phyloP scores from a whole-genome alignment of 2,113 vertebrate species.

The Cololabis saira region DNA sequence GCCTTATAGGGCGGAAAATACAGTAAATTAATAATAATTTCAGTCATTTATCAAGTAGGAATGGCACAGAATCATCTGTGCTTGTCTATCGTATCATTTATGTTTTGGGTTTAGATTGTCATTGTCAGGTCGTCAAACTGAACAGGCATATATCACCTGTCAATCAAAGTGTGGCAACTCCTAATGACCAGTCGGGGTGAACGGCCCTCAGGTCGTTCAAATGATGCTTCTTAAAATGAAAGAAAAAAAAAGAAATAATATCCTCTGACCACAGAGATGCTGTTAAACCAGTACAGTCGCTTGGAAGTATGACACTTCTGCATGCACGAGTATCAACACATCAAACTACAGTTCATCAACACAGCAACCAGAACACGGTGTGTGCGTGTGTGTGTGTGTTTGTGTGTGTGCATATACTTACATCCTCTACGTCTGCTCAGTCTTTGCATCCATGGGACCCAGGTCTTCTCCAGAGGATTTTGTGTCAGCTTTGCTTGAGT shows the following conservation, averaged over 20 bases:
- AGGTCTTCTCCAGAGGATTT: slow-evolving; percentile 89
- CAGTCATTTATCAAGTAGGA: too few species aligned
- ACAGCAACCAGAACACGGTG: neutral
- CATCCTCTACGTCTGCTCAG: slow-evolving; percentile 85
- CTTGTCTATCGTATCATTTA: too few species aligned
- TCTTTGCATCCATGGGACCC: slow-evolving; percentile 85
- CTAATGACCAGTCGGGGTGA: slow-evolving; percentile 48
- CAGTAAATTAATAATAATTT: too few species aligned
- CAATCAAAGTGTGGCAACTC: too few species aligned
- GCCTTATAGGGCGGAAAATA: too few species aligned
- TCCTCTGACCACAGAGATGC: neutral
- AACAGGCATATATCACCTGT: too few species aligned
- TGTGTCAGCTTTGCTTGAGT: slow-evolving; percentile 83
- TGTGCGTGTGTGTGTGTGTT: slow-evolving; percentile 3
- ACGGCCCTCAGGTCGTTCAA: slow-evolving; percentile 41
- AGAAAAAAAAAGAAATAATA: neutral
- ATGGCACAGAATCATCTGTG: too few species aligned
- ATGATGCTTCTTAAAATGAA: rapidly evolving
- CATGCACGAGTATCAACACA: slow-evolving; percentile 7
- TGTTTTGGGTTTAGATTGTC: too few species aligned
- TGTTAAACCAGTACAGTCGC: neutral
- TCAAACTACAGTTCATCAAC: neutral
- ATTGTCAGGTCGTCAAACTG: too few species aligned
- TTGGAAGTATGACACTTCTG: neutral
- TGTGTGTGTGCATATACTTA: slow-evolving; percentile 60